Conservation (phyloP, 2,113 vertebrate genomes). For the Saguinus imperator region DNA sequence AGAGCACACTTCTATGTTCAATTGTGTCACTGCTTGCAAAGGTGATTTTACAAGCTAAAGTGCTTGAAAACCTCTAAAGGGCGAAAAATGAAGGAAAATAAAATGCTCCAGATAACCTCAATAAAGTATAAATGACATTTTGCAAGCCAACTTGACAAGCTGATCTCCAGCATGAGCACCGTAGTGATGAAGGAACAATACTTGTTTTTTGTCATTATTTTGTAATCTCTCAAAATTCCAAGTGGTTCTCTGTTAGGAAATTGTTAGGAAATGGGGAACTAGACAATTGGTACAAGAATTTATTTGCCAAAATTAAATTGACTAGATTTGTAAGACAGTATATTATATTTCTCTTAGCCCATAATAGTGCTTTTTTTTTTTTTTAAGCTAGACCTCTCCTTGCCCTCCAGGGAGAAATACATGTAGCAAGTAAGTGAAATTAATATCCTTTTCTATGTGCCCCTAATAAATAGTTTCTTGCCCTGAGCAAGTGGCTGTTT, state of each 20-base stretch:
- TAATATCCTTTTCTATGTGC: slow-evolving; percentile 49
- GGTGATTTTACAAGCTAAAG: slow-evolving; percentile 29
- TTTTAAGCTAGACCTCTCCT: not conserved
- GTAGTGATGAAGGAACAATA: not conserved
- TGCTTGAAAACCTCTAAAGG: slow-evolving; percentile 28
- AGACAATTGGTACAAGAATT: not conserved
- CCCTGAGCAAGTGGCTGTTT: slow-evolving; percentile 49
- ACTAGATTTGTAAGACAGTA: not conserved
- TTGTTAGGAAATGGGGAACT: not conserved
- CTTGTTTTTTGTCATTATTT: slow-evolving; percentile 40
- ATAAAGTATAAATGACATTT: slow-evolving; percentile 51
- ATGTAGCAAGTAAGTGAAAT: slow-evolving; percentile 55
- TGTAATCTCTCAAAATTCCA: slow-evolving; percentile 28
- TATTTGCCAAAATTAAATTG: slow-evolving; percentile 25
- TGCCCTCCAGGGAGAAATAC: slow-evolving; percentile 51
- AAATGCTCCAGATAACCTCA: slow-evolving; percentile 18
- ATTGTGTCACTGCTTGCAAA: slow-evolving; percentile 4
- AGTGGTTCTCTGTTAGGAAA: not conserved
- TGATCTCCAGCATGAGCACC: not conserved
- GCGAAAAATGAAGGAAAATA: slow-evolving; percentile 24
- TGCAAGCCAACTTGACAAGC: slow-evolving; percentile 27
- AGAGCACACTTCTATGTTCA: not conserved
- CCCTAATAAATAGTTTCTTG: slow-evolving; percentile 56
- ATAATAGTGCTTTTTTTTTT: not conserved
- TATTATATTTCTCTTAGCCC: not conserved